A percentile compares a stretch with the other conserved stretches of the same genome.
phyloP scores from a whole-genome alignment of 2,888 invertebrate species.

The Volucella bombylans region DNA sequence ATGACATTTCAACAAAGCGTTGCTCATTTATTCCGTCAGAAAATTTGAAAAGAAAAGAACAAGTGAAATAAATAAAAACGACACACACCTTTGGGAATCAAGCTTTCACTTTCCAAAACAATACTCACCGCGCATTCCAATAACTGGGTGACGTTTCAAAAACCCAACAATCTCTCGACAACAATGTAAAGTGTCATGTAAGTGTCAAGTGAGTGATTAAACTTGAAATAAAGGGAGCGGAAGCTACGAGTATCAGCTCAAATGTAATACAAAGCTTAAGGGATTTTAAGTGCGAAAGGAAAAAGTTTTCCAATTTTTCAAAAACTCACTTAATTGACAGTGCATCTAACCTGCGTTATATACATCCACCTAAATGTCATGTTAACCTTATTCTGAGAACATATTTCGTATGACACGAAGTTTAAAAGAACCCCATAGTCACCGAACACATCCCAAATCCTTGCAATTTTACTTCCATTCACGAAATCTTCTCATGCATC shows the following conservation, averaged over 20 bases:
- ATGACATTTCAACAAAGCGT: no score
- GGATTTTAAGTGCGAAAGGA: not conserved
- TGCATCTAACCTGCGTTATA: constrained; percentile 37
- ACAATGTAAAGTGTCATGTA: constrained; percentile 39
- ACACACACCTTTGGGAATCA: no score
- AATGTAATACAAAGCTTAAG: not conserved
- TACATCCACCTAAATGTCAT: constrained; percentile 14
- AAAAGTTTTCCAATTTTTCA: not conserved
- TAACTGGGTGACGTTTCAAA: not conserved
- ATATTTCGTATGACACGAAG: not conserved
- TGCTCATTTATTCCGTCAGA: no score
- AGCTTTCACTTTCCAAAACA: not conserved
- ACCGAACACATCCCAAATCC: constrained; percentile 23
- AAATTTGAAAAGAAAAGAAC: no score
- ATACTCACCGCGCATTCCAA: not conserved
- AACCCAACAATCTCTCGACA: constrained; percentile 8
- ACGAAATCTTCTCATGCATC: constrained; percentile 42
- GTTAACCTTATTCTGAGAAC: constrained; percentile 33
- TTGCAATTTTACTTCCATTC: constrained; percentile 37
- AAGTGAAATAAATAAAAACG: no score
- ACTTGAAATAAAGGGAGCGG: constrained; percentile 36
- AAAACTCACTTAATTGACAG: constrained; percentile 46
- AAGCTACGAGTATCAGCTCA: constrained; percentile 4
- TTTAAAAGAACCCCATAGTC: constrained; percentile 1
- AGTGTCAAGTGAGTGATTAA: constrained; percentile 57